Conservation (phyloP, 2,797 vertebrate species). For the Lutjanus campechanus region DNA sequence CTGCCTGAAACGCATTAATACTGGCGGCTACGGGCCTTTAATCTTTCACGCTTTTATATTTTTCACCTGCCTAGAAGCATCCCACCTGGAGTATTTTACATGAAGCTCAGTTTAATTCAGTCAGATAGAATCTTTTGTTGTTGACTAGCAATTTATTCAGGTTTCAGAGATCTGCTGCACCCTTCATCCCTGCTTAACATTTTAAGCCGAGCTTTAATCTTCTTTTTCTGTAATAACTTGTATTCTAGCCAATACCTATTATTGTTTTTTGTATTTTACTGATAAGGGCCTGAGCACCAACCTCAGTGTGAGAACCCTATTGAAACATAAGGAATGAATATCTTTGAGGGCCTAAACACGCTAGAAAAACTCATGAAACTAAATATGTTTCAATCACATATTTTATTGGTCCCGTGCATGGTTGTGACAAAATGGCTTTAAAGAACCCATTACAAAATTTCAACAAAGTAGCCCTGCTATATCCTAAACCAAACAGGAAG, state of each 20-base stretch:
- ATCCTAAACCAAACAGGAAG: no score
- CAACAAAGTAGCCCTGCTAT: no score
- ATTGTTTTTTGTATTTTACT: not conserved
- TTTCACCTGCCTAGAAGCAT: constrained; percentile 25
- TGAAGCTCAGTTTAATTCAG: not conserved
- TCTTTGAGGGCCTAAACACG: no score
- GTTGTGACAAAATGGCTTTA: no score
- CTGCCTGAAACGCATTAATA: constrained; percentile 5
- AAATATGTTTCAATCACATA: no score
- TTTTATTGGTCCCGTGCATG: no score
- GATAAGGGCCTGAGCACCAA: no score
- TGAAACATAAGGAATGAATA: no score
- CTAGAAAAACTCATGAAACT: no score
- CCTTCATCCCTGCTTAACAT: not conserved
- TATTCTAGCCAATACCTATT: not conserved
- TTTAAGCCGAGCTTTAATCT: not conserved
- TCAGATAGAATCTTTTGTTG: constrained; percentile 1
- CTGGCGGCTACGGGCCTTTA: not conserved
- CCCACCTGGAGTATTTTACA: constrained; percentile 21
- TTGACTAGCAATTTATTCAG: not conserved
- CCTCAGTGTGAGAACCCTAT: no score
- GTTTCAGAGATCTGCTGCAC: not conserved
- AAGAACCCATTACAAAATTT: no score
- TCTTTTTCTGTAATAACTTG: not conserved
- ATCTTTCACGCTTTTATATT: not conserved